A percentile compares a stretch with the other conserved stretches of the same genome.
Conservation (phyloP, 2,113 vertebrate species). For the Scomber japonicus region DNA sequence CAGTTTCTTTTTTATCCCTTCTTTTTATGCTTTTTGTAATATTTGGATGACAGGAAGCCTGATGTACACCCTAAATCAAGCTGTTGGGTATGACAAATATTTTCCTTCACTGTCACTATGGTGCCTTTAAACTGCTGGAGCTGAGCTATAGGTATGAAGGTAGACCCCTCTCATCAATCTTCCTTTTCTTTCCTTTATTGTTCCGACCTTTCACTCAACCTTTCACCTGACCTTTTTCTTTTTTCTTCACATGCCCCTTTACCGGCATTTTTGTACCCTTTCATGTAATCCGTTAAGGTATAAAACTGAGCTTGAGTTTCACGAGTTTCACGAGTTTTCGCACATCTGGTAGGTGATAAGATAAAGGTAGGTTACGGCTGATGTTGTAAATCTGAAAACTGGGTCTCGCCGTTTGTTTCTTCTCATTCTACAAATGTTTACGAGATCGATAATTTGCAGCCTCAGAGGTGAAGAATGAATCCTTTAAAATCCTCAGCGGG, state of each 20-base stretch:
- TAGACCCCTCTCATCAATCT: neutral
- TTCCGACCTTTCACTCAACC: slow-evolving; percentile 38
- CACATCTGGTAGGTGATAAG: slow-evolving; percentile 64
- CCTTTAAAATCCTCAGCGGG: neutral
- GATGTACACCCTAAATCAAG: neutral
- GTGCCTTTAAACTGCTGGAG: neutral
- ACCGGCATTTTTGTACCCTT: neutral
- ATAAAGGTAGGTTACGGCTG: slow-evolving; percentile 37
- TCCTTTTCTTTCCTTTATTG: slow-evolving; percentile 16
- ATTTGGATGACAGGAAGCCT: neutral
- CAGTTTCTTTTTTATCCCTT: neutral
- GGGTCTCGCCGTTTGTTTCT: slow-evolving; percentile 16
- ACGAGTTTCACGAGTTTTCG: slow-evolving; percentile 64
- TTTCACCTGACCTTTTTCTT: slow-evolving; percentile 26
- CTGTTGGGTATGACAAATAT: neutral
- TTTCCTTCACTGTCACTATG: slow-evolving; percentile 9
- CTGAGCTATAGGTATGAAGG: neutral
- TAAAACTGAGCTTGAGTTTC: slow-evolving; percentile 65
- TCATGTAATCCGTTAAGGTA: slow-evolving; percentile 16
- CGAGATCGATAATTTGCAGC: slow-evolving; percentile 44
- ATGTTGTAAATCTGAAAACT: slow-evolving; percentile 51
- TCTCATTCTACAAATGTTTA: slow-evolving; percentile 18
- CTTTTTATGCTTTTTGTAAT: neutral
- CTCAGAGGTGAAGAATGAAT: neutral
- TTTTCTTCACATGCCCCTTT: neutral